Conservation (phyloP, 2,888 invertebrate species). For the Spisula solida region DNA sequence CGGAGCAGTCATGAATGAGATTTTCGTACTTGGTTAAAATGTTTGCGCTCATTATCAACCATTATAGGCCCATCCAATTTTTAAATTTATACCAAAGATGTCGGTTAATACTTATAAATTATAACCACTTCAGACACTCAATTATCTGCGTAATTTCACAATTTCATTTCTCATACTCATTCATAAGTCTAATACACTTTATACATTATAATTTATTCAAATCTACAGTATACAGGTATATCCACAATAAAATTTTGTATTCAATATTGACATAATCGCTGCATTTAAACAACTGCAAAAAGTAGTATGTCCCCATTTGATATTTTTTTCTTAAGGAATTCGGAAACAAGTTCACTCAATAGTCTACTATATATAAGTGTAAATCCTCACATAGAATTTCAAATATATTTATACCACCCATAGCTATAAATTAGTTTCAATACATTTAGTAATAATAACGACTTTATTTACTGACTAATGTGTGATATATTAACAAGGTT, state of each 20-base stretch:
- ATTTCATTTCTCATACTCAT: background rate
- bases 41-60: background rate
- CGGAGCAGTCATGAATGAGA: conserved; percentile 1
- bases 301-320: background rate
- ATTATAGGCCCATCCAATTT: background rate
- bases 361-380: background rate
- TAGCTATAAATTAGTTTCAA: background rate
- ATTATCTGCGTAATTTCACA: background rate
- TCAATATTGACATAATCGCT: conserved; percentile 10
- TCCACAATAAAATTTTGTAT: background rate
- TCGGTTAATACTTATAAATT: background rate
- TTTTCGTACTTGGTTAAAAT: conserved; percentile 1
- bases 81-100: background rate
- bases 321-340: background rate
- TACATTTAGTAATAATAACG: background rate
- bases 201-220: background rate
- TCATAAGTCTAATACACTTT: background rate
- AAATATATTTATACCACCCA: background rate
- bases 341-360: background rate
- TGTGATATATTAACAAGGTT: too few species aligned
- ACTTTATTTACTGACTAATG: too few species aligned
- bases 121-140: background rate
- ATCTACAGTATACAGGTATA: background rate
- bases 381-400: background rate
- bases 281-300: background rate